Base-by-base conservation (phyloP, 2,888 invertebrate species). In the Anaspis maculata region DNA sequence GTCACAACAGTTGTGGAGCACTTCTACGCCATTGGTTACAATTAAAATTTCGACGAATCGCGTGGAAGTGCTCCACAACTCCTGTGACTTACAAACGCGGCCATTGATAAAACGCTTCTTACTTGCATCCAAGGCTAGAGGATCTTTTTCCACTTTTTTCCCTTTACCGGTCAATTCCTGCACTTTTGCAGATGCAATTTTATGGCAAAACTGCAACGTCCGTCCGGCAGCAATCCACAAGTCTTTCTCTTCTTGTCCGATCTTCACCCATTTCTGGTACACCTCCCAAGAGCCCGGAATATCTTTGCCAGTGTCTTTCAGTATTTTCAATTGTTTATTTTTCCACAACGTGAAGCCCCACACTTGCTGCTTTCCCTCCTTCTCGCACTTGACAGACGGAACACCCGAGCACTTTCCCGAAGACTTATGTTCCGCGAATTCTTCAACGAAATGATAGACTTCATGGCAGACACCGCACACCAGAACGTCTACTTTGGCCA, bases 301-400 rank as follows among this genome's bases (percentile, higher is more conserved):
- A 10, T 22, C 33, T 14, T 38, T 35, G 3, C 76, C 72, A 13
- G 71, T 70, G 45, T 45, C 47, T 32, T 70, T 74, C 3, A 68
- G 64, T 1, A 67, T 62, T 19, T 62, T 62, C 22, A 70, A 53
- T 48, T 77, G 74, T 6, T 74, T 71, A 36, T 72, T 73, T 55
- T 88, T 88, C 87, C 87, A 88, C 24, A 88, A 59, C 3, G 84
- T 68, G 56, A 86, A 88, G 22, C 84, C 87, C 87, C 88, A 87
- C 6, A 87, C 82, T 66, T 86, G 83, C 5, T 86, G 79, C 62
- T 86, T 85, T 37, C 76, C 76, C 61, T 86, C 86, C 59, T 76
- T 75, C 74, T 81, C 63, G 25, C 81, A 67, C 34, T 61, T 65
- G 28, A 68, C 79, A 51, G 77, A 72, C 22, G 82, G 73, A 32